Evolutionary conservation across 2,113 vertebrate species (phyloP).

Genomic region (Peromyscus maniculatus): DNA sequence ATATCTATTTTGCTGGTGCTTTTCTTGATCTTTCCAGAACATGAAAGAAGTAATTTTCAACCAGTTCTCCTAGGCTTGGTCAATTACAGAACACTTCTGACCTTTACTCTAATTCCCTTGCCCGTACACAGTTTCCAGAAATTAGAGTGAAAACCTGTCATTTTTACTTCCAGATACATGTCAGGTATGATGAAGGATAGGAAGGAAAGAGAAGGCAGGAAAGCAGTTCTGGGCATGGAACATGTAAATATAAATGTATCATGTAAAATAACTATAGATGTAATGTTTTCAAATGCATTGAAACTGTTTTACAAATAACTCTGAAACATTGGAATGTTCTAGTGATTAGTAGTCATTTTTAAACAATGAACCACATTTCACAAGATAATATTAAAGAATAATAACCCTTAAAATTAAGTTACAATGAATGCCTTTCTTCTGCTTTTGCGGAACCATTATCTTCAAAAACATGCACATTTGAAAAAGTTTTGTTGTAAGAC

Average conservation of each 20-base stretch:
- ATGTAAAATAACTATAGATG: not conserved
- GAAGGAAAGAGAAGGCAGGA: rapidly evolving
- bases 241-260: not conserved
- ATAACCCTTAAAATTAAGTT: not conserved
- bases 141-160: constrained; percentile 32
- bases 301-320: not conserved
- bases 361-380: not conserved
- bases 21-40: constrained; percentile 47
- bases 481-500: not conserved
- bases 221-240: too few species aligned
- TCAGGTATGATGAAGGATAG: not conserved
- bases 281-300: not conserved
- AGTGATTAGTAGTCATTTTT: not conserved
- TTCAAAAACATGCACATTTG: not conserved
- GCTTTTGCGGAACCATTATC: not conserved
- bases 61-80: not conserved
- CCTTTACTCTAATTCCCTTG: constrained; percentile 11
- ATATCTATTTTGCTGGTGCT: not conserved
- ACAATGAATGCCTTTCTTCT: not conserved
- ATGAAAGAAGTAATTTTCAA: constrained; percentile 60
- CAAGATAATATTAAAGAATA: not conserved
- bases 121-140: constrained; percentile 45
- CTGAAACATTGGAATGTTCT: not conserved
- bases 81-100: constrained; percentile 31
- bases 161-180: constrained; percentile 10